phyloP scores from a whole-genome alignment of 1,140 invertebrate genomes.

The Drosophila orosa region DNA sequence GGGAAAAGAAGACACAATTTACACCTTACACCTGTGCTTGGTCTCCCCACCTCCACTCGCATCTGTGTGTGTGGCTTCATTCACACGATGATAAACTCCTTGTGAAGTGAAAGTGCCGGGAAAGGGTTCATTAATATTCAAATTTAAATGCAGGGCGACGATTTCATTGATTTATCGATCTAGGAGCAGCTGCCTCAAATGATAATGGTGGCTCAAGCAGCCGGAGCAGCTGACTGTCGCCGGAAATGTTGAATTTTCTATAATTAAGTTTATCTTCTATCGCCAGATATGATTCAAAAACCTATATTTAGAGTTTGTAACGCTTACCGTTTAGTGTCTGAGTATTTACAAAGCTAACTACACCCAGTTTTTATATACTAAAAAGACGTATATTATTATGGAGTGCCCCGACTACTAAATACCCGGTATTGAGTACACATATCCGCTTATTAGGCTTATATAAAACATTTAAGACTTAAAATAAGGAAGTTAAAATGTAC shows the following conservation, averaged over 20 bases:
- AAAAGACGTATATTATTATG: not conserved
- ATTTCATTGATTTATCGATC: conserved; percentile 77
- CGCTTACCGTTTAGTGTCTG: not conserved
- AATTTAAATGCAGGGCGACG: conserved; percentile 60
- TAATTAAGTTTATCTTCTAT: conserved; percentile 54
- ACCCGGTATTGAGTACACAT: not conserved
- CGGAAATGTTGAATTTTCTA: conserved; percentile 58
- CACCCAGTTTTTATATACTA: not conserved
- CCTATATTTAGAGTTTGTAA: not conserved
- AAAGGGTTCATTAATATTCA: conserved; percentile 81
- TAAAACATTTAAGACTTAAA: not conserved
- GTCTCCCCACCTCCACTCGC: not conserved
- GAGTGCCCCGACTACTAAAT: not conserved
- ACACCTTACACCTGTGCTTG: conserved; percentile 72
- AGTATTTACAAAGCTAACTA: conserved; percentile 8
- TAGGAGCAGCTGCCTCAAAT: conserved; percentile 29
- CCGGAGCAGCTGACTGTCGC: conserved; percentile 34
- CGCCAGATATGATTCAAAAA: conserved; percentile 35
- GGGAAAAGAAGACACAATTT: conserved; percentile 72
- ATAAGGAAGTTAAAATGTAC: not conserved
- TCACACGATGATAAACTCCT: conserved; percentile 77
- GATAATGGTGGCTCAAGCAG: conserved; percentile 30
- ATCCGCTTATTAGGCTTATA: not conserved
- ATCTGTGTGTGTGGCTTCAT: conserved; percentile 75
- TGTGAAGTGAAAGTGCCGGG: conserved; percentile 64